Conservation (phyloP, 2,888 invertebrate genomes). For the Pyrochroa serraticornis region DNA sequence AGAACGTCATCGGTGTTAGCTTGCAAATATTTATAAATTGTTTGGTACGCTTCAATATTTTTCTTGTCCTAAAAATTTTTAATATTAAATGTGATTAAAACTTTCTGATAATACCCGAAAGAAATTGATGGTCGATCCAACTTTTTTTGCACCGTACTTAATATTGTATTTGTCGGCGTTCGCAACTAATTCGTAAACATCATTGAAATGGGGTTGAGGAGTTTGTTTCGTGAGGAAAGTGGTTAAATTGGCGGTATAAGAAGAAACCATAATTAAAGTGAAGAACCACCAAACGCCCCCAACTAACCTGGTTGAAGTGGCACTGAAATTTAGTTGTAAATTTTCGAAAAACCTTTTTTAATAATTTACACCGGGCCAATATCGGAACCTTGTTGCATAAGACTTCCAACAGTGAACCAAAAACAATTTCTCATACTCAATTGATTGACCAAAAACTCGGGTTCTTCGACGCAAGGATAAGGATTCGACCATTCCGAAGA, state of each 20-base stretch:
- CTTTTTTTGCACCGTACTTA: conserved; percentile 84
- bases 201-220: conserved; percentile 72
- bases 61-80: conserved; percentile 28
- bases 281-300: conserved; percentile 93
- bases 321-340: no score
- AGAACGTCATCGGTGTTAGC: conserved; percentile 49
- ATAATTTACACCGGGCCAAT: conserved; percentile 76
- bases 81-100: conserved; percentile 48
- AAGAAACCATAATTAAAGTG: conserved; percentile 83
- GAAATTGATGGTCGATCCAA: conserved; percentile 86
- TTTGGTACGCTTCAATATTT: conserved; percentile 32
- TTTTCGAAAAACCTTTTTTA: background rate
- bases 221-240: conserved; percentile 88
- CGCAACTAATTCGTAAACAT: conserved; percentile 81
- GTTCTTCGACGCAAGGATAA: conserved; percentile 81
- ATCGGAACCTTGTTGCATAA: conserved; percentile 85
- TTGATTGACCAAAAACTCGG: conserved; percentile 81
- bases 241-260: conserved; percentile 90
- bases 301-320: conserved; percentile 86
- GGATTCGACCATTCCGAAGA: conserved; percentile 89
- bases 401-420: conserved; percentile 84
- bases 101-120: conserved; percentile 63
- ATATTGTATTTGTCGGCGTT: conserved; percentile 80
- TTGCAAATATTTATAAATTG: conserved; percentile 47
- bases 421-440: conserved; percentile 81